Evolutionary conservation across 1,140 invertebrate genomes (phyloP).

Genomic region (Formica exsecta): DNA sequence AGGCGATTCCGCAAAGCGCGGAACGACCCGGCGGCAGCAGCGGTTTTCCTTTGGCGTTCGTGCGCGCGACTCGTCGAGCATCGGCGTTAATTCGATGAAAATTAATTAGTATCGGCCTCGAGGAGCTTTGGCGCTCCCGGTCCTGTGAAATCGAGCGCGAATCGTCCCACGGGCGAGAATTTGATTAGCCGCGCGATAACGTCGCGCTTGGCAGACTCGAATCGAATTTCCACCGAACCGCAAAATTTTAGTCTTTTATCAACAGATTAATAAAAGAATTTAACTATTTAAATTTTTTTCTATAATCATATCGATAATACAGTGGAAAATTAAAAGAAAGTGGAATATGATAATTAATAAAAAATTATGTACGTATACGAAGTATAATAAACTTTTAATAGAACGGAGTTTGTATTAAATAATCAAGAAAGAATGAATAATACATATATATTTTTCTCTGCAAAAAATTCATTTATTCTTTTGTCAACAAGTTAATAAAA

Average conservation of each 20-base stretch:
- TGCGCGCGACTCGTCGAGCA: constrained; percentile 47
- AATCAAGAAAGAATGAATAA: neutral
- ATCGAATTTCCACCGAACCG: constrained; percentile 41
- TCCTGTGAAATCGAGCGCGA: constrained; percentile 74
- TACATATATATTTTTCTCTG: neutral
- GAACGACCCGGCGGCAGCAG: constrained; percentile 6
- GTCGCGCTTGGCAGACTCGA: constrained; percentile 49
- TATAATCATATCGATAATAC: too few species aligned
- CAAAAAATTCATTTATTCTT: too few species aligned
- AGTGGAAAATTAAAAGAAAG: too few species aligned
- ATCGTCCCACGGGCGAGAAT: constrained; percentile 72
- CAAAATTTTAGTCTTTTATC: neutral
- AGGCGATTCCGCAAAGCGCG: constrained; percentile 41
- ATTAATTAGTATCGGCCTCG: constrained; percentile 74
- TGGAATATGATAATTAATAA: too few species aligned
- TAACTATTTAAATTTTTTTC: too few species aligned
- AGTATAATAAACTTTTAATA: neutral
- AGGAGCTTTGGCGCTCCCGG: constrained; percentile 33
- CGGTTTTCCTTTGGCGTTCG: constrained; percentile 59
- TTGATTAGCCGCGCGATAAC: constrained; percentile 72
- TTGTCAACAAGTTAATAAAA: neutral
- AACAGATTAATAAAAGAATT: too few species aligned
- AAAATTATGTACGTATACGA: neutral
- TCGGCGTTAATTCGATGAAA: constrained; percentile 74
- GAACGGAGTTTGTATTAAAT: neutral